Evolutionary conservation across 2,113 vertebrate genomes (phyloP), one percentile per base, ranked within the genome.

Genomic region (Plecturocebus donacophilus): DNA sequence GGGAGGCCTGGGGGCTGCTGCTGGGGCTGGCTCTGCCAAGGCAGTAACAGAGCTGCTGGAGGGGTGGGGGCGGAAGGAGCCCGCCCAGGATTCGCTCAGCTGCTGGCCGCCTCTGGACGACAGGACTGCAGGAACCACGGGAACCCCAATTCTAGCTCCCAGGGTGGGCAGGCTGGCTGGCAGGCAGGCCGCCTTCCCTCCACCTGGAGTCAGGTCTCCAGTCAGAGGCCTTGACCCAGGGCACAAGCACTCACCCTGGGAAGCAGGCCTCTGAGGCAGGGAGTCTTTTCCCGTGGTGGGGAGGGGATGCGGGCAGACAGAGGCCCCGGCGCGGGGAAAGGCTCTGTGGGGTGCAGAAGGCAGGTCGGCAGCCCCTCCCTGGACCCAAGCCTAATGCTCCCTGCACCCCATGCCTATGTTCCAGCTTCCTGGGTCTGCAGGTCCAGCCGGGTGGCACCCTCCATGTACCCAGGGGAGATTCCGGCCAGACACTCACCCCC

Each of bases 271-370:
- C 61, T 14, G 14, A 21, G 21, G 19, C 4, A 6, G 25, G 77
- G 38, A 7, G 32, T 35, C 66, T 4, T 40, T 76, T n/a, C 45
- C 8, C 0, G 45, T 1, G 3, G 10, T 0, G 6, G 12, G 1
- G 17, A 16, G 19, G 8, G 52, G 20, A 11, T 3, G 11, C 21
- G 49, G 8, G 27, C 11, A 30, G 75, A 3, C 47, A 47, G 23
- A 45, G 71, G 25, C 40, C 21, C 14, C 42, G 42, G 42, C 6
- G 10, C n/a, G 4, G 10, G 27, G 2, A 25, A 2, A 27, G 40
- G 4, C 54, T 40, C 70, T 73, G n/a, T 16, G 73, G 38, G 47
- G 4, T 64, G 27, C 27, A 64, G 27, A 27, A 64, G 27, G 27
- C 12, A 64, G 27, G 27, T 64, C 61, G 0, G 1, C 0, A 14